Percentiles rank a stretch among this genome's conserved stretches.
phyloP scores from a whole-genome alignment of 2,888 invertebrate genomes.

The Stenchaetothrips biformis region DNA sequence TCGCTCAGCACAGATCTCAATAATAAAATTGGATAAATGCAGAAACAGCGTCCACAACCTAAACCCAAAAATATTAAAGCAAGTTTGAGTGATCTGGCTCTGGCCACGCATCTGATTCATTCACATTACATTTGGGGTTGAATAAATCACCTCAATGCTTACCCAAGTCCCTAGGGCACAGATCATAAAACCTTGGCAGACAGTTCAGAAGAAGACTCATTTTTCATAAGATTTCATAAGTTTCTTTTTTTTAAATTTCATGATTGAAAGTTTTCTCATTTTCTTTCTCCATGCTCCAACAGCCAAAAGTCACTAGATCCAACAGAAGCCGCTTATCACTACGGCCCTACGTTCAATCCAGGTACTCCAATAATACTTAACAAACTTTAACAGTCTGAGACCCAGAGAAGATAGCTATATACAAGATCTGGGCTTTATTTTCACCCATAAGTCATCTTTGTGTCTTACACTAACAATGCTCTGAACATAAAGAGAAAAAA shows the following conservation, averaged over 20 bases:
- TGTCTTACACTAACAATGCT: constrained; percentile 25
- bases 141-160: constrained; percentile 11
- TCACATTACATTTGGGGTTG: neutral
- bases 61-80: neutral
- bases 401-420: constrained; percentile 23
- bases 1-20: constrained; percentile 11
- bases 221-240: constrained; percentile 8
- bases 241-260: constrained; percentile 14
- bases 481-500: constrained; percentile 24
- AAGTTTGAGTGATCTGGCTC: constrained; percentile 23
- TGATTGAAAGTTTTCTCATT: constrained; percentile 24
- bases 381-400: constrained; percentile 25
- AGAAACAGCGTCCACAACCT: neutral
- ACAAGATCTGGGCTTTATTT: constrained; percentile 21
- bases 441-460: constrained; percentile 23
- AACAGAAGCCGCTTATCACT: constrained; percentile 24
- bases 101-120: neutral
- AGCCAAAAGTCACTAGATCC: constrained; percentile 24
- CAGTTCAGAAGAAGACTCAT: constrained; percentile 24
- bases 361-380: constrained; percentile 25
- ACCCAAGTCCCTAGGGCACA: constrained; percentile 15
- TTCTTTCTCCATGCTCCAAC: constrained; percentile 24
- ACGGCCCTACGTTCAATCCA: constrained; percentile 24
- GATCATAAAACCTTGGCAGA: constrained; percentile 16
- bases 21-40: neutral